Evolutionary conservation across 2,797 vertebrate species (phyloP).

Genomic region (Danio jaintianensis): DNA sequence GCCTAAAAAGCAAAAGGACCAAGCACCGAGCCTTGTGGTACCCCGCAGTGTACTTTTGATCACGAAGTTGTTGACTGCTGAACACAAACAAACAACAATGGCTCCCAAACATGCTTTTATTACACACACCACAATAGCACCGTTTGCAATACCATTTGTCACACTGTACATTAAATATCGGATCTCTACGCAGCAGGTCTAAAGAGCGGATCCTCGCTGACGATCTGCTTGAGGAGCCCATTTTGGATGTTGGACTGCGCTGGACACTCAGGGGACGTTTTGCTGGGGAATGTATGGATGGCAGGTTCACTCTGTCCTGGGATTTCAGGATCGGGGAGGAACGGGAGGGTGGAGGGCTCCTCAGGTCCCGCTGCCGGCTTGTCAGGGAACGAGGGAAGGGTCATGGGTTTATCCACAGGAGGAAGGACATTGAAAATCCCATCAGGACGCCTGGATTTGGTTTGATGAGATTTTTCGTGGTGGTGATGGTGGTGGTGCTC

Average conservation of each 20-base stretch:
- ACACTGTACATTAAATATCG: slow-evolving; percentile 1
- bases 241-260: background rate
- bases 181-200: slow-evolving; percentile 48
- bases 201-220: slow-evolving; percentile 72
- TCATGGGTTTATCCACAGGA: slow-evolving; percentile 59
- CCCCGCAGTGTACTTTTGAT: no score
- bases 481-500: slow-evolving; percentile 82
- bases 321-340: slow-evolving; percentile 71
- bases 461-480: slow-evolving; percentile 71
- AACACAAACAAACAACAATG: background rate
- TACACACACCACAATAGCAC: slow-evolving; percentile 3
- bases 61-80: no score
- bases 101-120: slow-evolving; percentile 32
- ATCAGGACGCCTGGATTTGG: slow-evolving; percentile 37
- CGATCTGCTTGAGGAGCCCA: slow-evolving; percentile 60
- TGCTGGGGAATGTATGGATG: slow-evolving; percentile 66
- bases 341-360: slow-evolving; percentile 58
- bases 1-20: no score
- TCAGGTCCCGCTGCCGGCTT: slow-evolving; percentile 28
- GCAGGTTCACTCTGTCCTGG: slow-evolving; percentile 65
- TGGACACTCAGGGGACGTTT: slow-evolving; percentile 65
- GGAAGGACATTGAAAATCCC: slow-evolving; percentile 65
- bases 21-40: no score
- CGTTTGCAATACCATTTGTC: background rate
- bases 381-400: slow-evolving; percentile 66